Base-by-base conservation (phyloP, 2,113 vertebrate genomes). In the Fulmarus glacialis region DNA sequence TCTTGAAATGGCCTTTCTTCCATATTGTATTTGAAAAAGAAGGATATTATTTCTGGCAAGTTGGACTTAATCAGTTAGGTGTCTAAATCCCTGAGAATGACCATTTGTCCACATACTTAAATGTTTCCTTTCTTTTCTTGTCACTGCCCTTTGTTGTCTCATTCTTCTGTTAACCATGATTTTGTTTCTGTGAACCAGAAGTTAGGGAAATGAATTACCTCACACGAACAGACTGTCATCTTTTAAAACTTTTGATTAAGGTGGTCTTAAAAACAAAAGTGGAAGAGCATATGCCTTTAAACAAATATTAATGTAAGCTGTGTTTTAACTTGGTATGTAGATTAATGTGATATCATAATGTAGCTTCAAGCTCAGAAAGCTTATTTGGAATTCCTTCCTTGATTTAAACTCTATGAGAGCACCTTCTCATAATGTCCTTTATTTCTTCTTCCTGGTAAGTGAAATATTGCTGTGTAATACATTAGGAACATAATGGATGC, bases 21-120 rank as follows among this genome's bases (percentile, higher is more conserved):
- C 18, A 22, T 2, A 2, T 30, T 72, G 22, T 36, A 18, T 77
- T 36, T 93, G 62, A 56, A 34, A 56, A 48, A 38, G 75, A 16
- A 63, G 7, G 9, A 24, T 47, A 15, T 30, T 67, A 20, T 32
- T 87, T 82, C 52, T 85, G 32, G 10, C 29, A 82, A 93, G 27
- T 75, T 71, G 67, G 34, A 26, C 40, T 66, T 52, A 18, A 36
- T 83, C 16, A 43, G 11, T 56, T 45, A 22, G 43, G 24, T 84
- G 21, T 59, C 15, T 81, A 17, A 74, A 26, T 48, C 16, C 40
- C 30, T 12, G 52, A 30, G 60, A 45, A 42, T n/a, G 19, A 36
- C 30, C 0, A 1, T 63, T 64, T 82, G 24, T 68, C 0, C 1
- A 24, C 7, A 5, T 52, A 34, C 12, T 52, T 11, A 43, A 53